These are phyloP conservation scores for Upupa epops DNA, from an alignment of 2,113 vertebrate genomes.

Conservation along the genomic window DNA sequence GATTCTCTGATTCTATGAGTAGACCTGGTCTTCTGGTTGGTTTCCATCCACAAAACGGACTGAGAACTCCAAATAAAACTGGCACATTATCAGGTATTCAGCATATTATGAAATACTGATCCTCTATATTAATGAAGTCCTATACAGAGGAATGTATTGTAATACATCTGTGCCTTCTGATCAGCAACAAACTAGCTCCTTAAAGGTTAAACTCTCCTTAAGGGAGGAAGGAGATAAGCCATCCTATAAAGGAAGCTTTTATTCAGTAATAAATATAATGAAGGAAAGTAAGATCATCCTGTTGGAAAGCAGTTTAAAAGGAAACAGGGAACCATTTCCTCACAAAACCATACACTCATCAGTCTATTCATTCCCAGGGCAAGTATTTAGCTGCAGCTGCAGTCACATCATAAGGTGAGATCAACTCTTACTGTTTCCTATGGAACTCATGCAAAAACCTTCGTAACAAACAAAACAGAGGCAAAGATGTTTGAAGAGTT, in stretches of 20 bases:
- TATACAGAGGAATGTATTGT: background rate
- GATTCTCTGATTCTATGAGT: no score
- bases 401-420: background rate
- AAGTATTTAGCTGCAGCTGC: background rate
- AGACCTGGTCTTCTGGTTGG: background rate
- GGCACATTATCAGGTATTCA: background rate
- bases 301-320: constrained; percentile 9
- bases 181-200: background rate
- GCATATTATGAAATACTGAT: background rate
- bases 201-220: background rate
- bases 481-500: background rate
- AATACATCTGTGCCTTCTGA: background rate
- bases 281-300: constrained; percentile 45
- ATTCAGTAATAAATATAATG: constrained; percentile 31
- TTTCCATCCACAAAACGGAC: background rate
- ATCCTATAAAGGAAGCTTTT: constrained; percentile 12
- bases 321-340: constrained; percentile 45
- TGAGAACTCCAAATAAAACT: background rate
- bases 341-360: background rate
- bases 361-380: background rate
- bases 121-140: background rate
- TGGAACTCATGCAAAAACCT: background rate
- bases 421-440: background rate
- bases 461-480: background rate
- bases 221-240: constrained; percentile 7